Evolutionary conservation across 2,113 vertebrate genomes (phyloP), one percentile per base, ranked within the genome.

Genomic region (Nothoprocta pentlandii): DNA sequence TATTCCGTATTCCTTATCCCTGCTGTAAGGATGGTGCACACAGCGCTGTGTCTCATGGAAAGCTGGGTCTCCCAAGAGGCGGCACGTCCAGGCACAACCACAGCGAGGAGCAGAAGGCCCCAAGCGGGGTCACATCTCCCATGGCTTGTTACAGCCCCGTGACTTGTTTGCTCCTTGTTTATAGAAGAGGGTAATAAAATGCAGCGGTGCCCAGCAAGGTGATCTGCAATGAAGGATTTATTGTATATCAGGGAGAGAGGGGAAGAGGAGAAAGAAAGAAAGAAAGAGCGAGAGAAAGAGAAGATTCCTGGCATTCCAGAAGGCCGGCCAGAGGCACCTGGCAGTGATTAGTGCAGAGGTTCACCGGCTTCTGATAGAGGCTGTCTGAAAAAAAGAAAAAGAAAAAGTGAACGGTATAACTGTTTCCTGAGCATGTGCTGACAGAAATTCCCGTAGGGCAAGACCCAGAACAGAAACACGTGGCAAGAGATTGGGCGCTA

Each of bases 381-480:
- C 98, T 94, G 84, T 88, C 92, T 91, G 44, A 28, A 54, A 67
- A 58, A 56, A 56, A 56, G 41, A 69, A 68, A 73, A 97, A 97
- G 97, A 98, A 97, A 98, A 98, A 98, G 98, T 98, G 98, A 99
- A 98, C 94, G 80, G 98, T 98, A 96, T 98, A 98, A 98, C 98
- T 99, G 98, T 98, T 99, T 99, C 98, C 98, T 98, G 98, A 98
- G 98, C 98, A 97, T 97, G 98, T 98, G 98, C 98, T 99, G 98
- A 99, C 98, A 99, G 98, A 98, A 98, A 98, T 93, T 98, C 98
- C 97, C 97, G 2, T 28, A 97, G 97, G 98, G 97, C 95, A 87
- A 85, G 96, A 97, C 97, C 98, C 97, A 98, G 97, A 97, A 95
- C 97, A 98, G 98, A 98, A 98, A 98, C 98, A 98, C 97, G 98